These are phyloP conservation scores for Fulica atra DNA, from an alignment of 2,113 vertebrate species.

Conservation along the genomic window DNA sequence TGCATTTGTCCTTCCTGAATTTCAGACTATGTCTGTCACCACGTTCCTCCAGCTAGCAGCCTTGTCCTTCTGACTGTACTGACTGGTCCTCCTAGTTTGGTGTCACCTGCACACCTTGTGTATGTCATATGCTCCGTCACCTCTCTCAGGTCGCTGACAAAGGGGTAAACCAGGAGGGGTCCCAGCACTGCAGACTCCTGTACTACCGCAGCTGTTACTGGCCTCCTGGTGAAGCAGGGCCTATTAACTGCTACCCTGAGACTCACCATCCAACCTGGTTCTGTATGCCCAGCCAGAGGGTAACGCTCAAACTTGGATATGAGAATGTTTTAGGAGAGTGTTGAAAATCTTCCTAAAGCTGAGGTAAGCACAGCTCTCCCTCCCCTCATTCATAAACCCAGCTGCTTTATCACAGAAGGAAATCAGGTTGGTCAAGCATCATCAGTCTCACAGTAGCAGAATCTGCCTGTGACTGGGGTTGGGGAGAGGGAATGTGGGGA, in stretches of 20 bases:
- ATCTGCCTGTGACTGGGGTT: not conserved
- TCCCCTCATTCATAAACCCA: not conserved
- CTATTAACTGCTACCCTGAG: not conserved
- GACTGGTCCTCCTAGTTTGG: not conserved
- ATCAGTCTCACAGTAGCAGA: not conserved
- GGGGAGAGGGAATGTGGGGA: not conserved
- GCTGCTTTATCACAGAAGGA: not conserved
- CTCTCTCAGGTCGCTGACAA: not conserved
- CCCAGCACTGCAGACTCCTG: not conserved
- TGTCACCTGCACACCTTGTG: not conserved
- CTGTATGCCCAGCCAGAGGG: not conserved
- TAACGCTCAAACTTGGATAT: not conserved
- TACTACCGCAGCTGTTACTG: not conserved
- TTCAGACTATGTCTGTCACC: not conserved
- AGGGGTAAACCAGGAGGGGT: not conserved
- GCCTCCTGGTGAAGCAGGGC: not conserved
- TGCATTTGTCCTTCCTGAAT: not conserved
- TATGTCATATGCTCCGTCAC: fast-evolving
- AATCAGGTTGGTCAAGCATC: not conserved
- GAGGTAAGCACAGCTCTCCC: not conserved
- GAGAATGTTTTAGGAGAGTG: not conserved
- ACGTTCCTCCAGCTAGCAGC: not conserved
- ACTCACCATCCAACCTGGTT: not conserved
- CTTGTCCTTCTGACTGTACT: not conserved
- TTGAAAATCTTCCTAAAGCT: not conserved